A percentile compares a stretch with the other conserved stretches of the same genome.
phyloP scores from a whole-genome alignment of 2,888 invertebrate species.

The Steinernema scapterisci region DNA sequence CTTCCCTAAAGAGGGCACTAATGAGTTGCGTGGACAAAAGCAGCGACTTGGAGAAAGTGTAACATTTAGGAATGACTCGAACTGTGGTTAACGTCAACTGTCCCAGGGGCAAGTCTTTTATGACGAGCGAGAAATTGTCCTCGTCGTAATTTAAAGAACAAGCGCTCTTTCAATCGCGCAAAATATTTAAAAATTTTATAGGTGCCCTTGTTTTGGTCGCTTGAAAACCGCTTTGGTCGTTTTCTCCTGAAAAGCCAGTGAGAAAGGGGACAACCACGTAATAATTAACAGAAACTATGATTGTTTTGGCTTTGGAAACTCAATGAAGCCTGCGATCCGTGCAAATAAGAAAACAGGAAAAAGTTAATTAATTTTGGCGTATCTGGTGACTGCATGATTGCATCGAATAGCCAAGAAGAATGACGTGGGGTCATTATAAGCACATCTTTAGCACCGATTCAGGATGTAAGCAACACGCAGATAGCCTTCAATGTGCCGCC shows the following conservation, averaged over 20 bases:
- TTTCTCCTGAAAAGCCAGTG: neutral
- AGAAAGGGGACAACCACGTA: neutral
- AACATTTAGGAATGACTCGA: neutral
- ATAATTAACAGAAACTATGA: neutral
- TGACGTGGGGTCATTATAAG: neutral
- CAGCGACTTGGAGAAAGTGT: neutral
- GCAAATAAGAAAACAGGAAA: neutral
- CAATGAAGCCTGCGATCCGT: neutral
- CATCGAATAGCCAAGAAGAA: neutral
- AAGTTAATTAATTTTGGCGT: constrained; percentile 19
- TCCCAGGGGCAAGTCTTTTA: constrained; percentile 1
- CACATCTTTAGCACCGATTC: neutral
- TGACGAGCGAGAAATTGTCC: neutral
- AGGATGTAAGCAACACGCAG: neutral
- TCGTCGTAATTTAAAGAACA: too few species aligned
- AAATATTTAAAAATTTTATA: neutral
- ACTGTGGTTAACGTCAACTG: neutral
- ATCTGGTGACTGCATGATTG: neutral
- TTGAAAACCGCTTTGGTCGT: neutral
- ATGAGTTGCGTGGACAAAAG: neutral
- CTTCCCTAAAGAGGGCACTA: neutral
- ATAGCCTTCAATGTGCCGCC: neutral
- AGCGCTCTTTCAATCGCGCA: neutral
- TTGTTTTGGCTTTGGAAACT: neutral
- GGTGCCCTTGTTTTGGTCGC: neutral